Conservation (phyloP, 2,797 vertebrate genomes). For the Tragopan temminckii region DNA sequence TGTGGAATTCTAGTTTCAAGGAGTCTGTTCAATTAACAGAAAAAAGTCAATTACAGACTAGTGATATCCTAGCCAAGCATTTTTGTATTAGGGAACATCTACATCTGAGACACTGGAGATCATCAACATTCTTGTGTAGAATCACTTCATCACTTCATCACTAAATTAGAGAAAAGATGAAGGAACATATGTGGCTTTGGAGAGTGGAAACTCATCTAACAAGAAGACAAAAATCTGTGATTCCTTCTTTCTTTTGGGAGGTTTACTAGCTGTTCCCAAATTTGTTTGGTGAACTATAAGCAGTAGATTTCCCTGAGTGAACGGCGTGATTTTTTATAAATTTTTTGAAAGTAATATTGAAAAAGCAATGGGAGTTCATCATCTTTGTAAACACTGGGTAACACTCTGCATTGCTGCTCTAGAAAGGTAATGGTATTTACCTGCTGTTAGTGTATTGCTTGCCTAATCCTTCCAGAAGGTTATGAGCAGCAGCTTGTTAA, state of each 20-base stretch:
- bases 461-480: background rate
- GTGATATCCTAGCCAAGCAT: background rate
- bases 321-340: background rate
- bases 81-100: background rate
- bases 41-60: background rate
- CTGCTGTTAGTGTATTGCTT: background rate
- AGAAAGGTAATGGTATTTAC: background rate
- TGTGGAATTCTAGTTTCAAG: background rate
- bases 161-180: conserved; percentile 1
- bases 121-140: background rate
- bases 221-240: background rate
- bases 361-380: background rate
- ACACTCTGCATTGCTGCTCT: background rate
- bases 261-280: background rate
- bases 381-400: background rate
- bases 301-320: background rate
- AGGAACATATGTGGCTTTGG: conserved; percentile 3
- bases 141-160: background rate
- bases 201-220: background rate
- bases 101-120: conserved; percentile 4
- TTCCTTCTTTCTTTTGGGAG: background rate
- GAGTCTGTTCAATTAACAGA: background rate
- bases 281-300: background rate
- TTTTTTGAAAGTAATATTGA: background rate
- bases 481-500: background rate